Evolutionary conservation across 2,113 vertebrate genomes (phyloP).

Genomic region (Talpa occidentalis): DNA sequence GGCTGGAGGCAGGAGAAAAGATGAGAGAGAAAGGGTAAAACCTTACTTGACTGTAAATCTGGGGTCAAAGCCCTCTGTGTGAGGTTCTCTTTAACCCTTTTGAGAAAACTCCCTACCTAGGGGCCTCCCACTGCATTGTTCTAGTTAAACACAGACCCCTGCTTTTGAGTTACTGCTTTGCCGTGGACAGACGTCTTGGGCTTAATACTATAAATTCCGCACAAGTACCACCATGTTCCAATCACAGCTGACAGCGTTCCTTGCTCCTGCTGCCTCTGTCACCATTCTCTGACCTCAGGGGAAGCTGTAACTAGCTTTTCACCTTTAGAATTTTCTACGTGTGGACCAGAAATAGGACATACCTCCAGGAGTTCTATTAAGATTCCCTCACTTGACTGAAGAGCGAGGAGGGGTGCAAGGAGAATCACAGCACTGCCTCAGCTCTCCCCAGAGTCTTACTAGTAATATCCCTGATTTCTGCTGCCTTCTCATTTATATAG

Average conservation of each 20-base stretch:
- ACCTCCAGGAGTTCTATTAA: neutral
- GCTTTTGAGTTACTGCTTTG: neutral
- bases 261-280: neutral
- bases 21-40: neutral
- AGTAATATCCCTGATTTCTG: neutral
- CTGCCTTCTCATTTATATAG: too few relatives aligned
- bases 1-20: neutral
- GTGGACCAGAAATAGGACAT: neutral
- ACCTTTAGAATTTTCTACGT: neutral
- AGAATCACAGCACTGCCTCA: neutral
- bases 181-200: neutral
- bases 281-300: neutral
- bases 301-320: neutral
- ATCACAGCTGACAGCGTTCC: neutral
- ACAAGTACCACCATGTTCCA: neutral
- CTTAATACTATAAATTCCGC: neutral
- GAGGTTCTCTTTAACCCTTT: neutral
- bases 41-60: neutral
- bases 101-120: neutral
- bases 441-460: neutral
- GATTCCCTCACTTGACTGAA: neutral
- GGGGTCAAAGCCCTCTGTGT: neutral
- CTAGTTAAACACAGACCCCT: neutral
- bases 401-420: neutral
- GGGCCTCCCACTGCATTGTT: neutral